Evolutionary conservation across 2,888 invertebrate genomes (phyloP), one percentile per base, ranked within the genome.

Genomic region (Scaptomyza polygonia): DNA sequence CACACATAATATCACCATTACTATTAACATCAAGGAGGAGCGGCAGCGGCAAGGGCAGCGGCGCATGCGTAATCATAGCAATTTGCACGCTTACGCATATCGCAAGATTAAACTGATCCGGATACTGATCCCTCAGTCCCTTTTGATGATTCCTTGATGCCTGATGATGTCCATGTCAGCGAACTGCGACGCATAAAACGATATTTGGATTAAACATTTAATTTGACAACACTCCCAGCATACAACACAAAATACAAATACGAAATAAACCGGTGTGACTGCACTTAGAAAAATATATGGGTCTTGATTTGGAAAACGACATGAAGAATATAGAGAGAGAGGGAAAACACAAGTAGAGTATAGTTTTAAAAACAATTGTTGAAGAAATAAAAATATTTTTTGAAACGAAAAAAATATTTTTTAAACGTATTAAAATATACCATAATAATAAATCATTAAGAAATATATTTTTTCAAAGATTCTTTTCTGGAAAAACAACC

Each of bases 31-130:
- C 9, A 3, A 16, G 47, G 8, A 27, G 27, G 43, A 21, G 2
- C n/a, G 47, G 30, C 12, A 47, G 14, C 12, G 45, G 11, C n/a
- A 21, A 14, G 32, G 30, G 49, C 64, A 51, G 45, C 52, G 52
- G 52, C 69, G 68, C 61, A 74, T 70, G 62, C 85, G 81, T 84
- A 86, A 84, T 84, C 88, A 80, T 48, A 40, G 84, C 84, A 84
- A 84, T 84, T 84, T 88, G 79, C 84, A 88, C 85, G 88, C 82
- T 87, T 88, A 83, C 88, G 81, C 88, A 88, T 84, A 88, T 86
- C 84, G 87, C 82, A 65, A 89, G 91, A 90, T 91, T 91, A 91
- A 82, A 82, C 72, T 90, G 88, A 90, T 90, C 90, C 88, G 76
- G 30, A 71, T 72, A 45, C 86, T 90, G 89, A 89, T 88, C 63